These are phyloP conservation scores for Bombus terrestris DNA, from an alignment of 1,140 invertebrate genomes.

Conservation along the genomic window DNA sequence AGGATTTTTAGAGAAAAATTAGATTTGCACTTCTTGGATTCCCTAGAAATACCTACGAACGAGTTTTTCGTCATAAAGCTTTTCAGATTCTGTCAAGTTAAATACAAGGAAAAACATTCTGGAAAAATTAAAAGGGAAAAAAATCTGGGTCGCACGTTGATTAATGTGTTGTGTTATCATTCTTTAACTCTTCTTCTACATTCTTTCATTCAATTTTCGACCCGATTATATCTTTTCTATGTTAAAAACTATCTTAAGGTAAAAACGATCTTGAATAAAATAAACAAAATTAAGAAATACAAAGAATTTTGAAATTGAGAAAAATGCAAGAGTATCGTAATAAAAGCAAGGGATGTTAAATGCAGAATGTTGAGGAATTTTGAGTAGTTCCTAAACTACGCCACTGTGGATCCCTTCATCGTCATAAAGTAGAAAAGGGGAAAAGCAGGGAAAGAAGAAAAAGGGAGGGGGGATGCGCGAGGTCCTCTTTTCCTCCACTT, in stretches of 20 bases:
- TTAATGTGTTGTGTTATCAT: too few species aligned
- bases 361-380: not conserved
- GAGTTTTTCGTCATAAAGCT: not conserved
- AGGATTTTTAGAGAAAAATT: not conserved
- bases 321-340: not conserved
- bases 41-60: not conserved
- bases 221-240: too few species aligned
- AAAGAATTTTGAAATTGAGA: not conserved
- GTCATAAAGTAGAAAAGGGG: not conserved
- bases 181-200: too few species aligned
- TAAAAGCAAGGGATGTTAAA: not conserved
- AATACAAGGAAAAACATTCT: not conserved
- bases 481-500: not conserved
- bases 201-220: too few species aligned
- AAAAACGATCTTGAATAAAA: too few species aligned
- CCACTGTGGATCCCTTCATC: conserved; percentile 28
- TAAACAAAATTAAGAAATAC: not conserved
- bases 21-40: not conserved
- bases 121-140: not conserved
- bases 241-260: too few species aligned
- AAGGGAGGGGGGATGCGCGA: too few species aligned
- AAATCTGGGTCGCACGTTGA: not conserved
- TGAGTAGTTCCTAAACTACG: conserved; percentile 2
- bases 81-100: not conserved
- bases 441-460: not conserved